phyloP scores from a whole-genome alignment of 30 jellyfish, hydroid and myxozoan genomes.

The Morbakka virulenta region DNA sequence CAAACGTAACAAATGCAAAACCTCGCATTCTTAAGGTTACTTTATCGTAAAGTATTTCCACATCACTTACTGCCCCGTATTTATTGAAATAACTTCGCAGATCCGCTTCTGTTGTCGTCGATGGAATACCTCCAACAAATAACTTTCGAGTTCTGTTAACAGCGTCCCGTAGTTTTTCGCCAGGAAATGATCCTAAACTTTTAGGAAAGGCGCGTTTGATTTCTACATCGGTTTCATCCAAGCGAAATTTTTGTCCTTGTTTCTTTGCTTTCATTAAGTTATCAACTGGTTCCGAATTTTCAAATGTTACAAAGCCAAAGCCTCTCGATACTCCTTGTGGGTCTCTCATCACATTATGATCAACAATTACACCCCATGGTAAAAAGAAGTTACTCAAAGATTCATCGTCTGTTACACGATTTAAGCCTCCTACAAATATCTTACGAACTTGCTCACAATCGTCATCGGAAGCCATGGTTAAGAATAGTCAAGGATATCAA shows the following conservation, averaged over 20 bases:
- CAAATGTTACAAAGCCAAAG: slow-evolving; percentile 85
- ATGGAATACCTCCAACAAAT: slow-evolving; percentile 90
- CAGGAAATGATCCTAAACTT: slow-evolving; percentile 40
- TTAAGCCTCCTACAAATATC: slow-evolving; percentile 87
- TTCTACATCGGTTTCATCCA: slow-evolving; percentile 79
- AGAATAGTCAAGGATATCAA: no score
- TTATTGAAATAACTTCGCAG: slow-evolving; percentile 58
- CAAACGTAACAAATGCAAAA: slow-evolving; percentile 92
- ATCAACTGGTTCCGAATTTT: slow-evolving; percentile 69
- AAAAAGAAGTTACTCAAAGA: slow-evolving; percentile 37
- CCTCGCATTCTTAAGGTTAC: slow-evolving; percentile 68
- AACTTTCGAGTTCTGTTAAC: slow-evolving; percentile 48
- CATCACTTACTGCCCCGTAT: slow-evolving; percentile 76
- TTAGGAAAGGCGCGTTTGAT: slow-evolving; percentile 90
- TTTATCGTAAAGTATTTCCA: slow-evolving; percentile 67
- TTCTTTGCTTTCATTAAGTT: slow-evolving; percentile 72
- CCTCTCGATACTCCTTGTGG: slow-evolving; percentile 73
- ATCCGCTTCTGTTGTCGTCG: slow-evolving; percentile 53
- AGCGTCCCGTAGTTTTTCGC: slow-evolving; percentile 52
- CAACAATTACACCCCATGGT: slow-evolving; percentile 64
- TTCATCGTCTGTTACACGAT: slow-evolving; percentile 62
- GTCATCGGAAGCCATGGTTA: no score
- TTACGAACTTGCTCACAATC: slow-evolving; percentile 83
- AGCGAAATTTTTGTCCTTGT: slow-evolving; percentile 51
- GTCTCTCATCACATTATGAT: slow-evolving; percentile 75